A percentile compares a stretch with the other conserved stretches of the same genome.
Evolutionary conservation across 2,888 invertebrate genomes (phyloP).

Genomic region (Microplitis deprimator): DNA sequence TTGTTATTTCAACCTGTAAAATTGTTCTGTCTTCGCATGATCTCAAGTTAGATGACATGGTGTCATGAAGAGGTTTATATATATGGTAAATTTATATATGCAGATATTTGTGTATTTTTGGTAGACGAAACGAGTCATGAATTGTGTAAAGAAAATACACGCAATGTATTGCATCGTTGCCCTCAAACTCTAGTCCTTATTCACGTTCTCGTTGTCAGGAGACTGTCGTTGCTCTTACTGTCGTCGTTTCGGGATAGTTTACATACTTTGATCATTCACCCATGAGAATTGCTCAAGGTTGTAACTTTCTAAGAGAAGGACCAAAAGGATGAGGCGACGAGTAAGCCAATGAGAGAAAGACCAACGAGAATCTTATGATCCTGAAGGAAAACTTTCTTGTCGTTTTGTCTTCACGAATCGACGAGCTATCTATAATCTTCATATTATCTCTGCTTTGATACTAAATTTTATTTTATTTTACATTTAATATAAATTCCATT

Average conservation of each 20-base stretch:
- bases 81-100: not conserved
- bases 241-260: conserved; percentile 46
- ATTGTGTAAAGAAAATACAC: conserved; percentile 1
- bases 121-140: not conserved
- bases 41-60: conserved; percentile 19
- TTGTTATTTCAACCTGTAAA: conserved; percentile 53
- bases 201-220: conserved; percentile 6
- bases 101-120: not conserved
- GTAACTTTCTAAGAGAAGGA: conserved; percentile 41
- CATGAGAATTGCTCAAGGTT: conserved; percentile 50
- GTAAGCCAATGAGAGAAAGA: conserved; percentile 18
- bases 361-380: conserved; percentile 9
- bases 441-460: conserved; percentile 1
- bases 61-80: conserved; percentile 4
- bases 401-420: not conserved
- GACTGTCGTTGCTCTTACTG: conserved; percentile 17
- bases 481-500: not conserved
- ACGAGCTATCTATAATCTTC: conserved; percentile 7
- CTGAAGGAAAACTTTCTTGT: conserved; percentile 1
- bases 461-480: not conserved
- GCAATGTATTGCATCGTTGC: conserved; percentile 19
- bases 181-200: conserved; percentile 36
- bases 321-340: conserved; percentile 28
- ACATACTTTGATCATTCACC: conserved; percentile 53
- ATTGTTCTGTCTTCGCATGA: conserved; percentile 51